These are phyloP conservation scores for Drosophila mercatorum DNA, from an alignment of 2,888 invertebrate species.

Conservation along the genomic window DNA sequence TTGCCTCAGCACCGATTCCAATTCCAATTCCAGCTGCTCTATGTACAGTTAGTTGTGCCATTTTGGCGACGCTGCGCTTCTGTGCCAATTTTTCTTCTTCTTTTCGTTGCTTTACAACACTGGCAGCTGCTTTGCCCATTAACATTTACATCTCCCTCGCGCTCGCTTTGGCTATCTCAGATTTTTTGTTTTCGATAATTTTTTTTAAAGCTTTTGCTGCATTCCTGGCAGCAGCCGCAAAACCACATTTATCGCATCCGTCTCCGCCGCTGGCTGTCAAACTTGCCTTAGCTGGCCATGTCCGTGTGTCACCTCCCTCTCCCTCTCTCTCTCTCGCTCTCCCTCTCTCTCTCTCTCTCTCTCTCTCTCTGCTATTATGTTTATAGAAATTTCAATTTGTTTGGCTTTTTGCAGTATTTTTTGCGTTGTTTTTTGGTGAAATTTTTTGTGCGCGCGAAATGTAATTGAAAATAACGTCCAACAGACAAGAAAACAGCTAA, in stretches of 20 bases:
- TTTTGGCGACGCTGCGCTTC: slow-evolving; percentile 63
- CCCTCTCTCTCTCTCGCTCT: background rate
- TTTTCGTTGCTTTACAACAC: slow-evolving; percentile 34
- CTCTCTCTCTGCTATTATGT: slow-evolving; percentile 31
- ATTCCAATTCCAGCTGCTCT: slow-evolving; percentile 30
- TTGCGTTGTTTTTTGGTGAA: slow-evolving; percentile 57
- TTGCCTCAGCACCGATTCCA: slow-evolving; percentile 30
- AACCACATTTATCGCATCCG: slow-evolving; percentile 63
- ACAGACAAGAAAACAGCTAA: slow-evolving; percentile 28
- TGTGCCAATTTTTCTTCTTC: slow-evolving; percentile 69
- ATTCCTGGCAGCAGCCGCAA: slow-evolving; percentile 69
- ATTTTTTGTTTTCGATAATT: slow-evolving; percentile 70
- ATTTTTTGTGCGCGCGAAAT: slow-evolving; percentile 61
- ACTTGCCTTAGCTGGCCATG: slow-evolving; percentile 29
- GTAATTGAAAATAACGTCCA: slow-evolving; percentile 64
- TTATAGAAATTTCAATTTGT: slow-evolving; percentile 62
- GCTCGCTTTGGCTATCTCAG: slow-evolving; percentile 38
- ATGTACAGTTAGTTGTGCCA: slow-evolving; percentile 77
- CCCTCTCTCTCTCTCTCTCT: background rate
- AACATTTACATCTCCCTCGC: slow-evolving; percentile 18
- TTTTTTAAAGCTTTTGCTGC: slow-evolving; percentile 48
- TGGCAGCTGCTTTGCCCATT: slow-evolving; percentile 25
- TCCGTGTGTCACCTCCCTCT: background rate
- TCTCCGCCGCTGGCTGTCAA: slow-evolving; percentile 38
- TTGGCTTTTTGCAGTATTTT: slow-evolving; percentile 40